These are phyloP conservation scores for Protonibea diacanthus DNA, from an alignment of 2,797 vertebrate species.

Conservation along the genomic window DNA sequence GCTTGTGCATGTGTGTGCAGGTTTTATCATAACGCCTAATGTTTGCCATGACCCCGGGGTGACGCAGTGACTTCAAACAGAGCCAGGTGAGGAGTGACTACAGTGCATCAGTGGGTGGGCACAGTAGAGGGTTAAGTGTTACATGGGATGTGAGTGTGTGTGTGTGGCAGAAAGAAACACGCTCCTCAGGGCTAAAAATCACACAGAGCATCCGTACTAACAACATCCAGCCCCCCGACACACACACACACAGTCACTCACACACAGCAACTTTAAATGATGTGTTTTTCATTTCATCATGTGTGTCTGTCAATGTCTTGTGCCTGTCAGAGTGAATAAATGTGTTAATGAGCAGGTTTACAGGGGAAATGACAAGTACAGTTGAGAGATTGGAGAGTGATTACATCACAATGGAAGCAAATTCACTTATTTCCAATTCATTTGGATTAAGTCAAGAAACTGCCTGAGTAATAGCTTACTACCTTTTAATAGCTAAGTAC, in stretches of 20 bases:
- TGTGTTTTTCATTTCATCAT: constrained; percentile 33
- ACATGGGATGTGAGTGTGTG: constrained; percentile 11
- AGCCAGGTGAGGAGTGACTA: constrained; percentile 51
- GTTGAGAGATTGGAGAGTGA: not conserved
- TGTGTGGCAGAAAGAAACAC: constrained; percentile 23
- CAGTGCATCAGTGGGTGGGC: constrained; percentile 36
- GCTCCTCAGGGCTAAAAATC: constrained; percentile 30
- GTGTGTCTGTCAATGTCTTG: constrained; percentile 16
- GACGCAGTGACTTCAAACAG: constrained; percentile 60
- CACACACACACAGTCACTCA: constrained; percentile 22
- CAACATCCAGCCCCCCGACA: constrained; percentile 9
- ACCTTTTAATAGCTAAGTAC: not conserved
- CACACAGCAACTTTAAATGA: constrained; percentile 24
- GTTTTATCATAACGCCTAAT: constrained; percentile 59
- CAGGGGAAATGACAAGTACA: not conserved
- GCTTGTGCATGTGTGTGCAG: constrained; percentile 30
- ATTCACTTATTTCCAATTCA: constrained; percentile 8
- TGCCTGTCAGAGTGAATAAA: constrained; percentile 24
- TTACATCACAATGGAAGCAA: constrained; percentile 6
- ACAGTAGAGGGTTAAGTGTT: constrained; percentile 26
- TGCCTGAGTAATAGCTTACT: not conserved
- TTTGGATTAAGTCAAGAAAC: constrained; percentile 16
- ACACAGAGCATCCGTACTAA: constrained; percentile 25
- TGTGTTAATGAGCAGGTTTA: constrained; percentile 37
- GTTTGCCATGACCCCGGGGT: constrained; percentile 54